phyloP scores from a whole-genome alignment of 2,888 invertebrate genomes.

The Drosophila bunnanda region DNA sequence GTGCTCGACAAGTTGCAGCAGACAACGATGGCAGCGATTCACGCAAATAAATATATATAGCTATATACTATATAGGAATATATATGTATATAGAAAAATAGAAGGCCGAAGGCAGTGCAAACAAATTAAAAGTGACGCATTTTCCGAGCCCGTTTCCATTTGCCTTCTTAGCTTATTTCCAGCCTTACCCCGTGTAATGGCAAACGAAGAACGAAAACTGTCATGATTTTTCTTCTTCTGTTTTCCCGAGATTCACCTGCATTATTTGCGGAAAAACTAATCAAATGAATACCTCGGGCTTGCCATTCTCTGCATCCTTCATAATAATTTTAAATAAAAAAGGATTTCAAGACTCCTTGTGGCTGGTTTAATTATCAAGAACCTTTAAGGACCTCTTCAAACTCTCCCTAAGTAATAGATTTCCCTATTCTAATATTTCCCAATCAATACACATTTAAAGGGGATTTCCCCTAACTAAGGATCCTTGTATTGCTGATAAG shows the following conservation, averaged over 20 bases:
- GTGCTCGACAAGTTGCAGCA: constrained; percentile 68
- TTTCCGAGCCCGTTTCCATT: constrained; percentile 27
- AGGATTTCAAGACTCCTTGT: neutral
- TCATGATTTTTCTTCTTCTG: neutral
- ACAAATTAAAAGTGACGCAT: constrained; percentile 78
- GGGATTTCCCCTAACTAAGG: neutral
- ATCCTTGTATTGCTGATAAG: neutral
- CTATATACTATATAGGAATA: neutral
- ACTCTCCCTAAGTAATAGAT: too few relatives aligned
- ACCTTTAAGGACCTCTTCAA: neutral
- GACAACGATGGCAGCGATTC: constrained; percentile 36
- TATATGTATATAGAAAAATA: constrained; percentile 11
- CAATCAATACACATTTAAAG: too few relatives aligned
- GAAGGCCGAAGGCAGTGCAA: constrained; percentile 53
- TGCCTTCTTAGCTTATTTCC: constrained; percentile 3
- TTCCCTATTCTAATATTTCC: too few relatives aligned
- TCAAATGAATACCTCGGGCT: neutral
- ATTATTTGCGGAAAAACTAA: neutral
- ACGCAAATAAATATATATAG: constrained; percentile 4
- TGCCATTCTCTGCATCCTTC: neutral
- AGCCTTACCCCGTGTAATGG: neutral
- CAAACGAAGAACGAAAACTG: neutral
- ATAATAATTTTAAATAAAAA: neutral
- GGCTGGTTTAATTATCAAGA: neutral
- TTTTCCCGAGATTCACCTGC: neutral